phyloP scores from a whole-genome alignment of 2,888 invertebrate genomes.

The Synergus japonicus region DNA sequence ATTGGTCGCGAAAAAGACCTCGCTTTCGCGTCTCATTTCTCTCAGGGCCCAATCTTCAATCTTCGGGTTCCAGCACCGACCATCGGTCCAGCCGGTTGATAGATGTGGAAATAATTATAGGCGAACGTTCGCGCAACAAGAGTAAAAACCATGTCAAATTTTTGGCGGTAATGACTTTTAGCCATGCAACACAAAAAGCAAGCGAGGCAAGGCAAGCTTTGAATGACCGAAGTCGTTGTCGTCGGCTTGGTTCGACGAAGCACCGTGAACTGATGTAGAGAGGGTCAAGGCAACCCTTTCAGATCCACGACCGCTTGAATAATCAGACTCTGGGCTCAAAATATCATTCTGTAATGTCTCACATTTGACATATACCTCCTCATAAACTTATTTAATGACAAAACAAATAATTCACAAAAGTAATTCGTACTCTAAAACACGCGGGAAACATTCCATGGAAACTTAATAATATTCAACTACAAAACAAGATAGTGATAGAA shows the following conservation, averaged over 20 bases:
- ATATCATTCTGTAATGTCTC: conserved; percentile 28
- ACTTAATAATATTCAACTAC: too few relatives aligned
- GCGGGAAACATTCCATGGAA: too few relatives aligned
- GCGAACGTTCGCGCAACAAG: conserved; percentile 72
- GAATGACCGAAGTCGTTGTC: conserved; percentile 32
- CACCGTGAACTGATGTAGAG: background rate
- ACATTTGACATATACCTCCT: conserved; percentile 19
- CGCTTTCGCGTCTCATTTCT: conserved; percentile 68
- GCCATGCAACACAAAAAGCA: conserved; percentile 69
- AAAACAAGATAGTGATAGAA: too few relatives aligned
- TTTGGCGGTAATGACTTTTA: conserved; percentile 74
- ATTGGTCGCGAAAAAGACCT: conserved; percentile 58
- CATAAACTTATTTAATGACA: conserved; percentile 32
- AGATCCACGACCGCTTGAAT: conserved; percentile 34
- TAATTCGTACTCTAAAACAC: too few relatives aligned
- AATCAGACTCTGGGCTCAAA: conserved; percentile 29
- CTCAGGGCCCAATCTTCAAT: conserved; percentile 70
- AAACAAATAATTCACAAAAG: background rate
- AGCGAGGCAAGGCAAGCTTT: conserved; percentile 25
- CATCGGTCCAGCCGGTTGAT: conserved; percentile 67
- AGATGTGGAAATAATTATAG: conserved; percentile 77
- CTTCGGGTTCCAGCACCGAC: conserved; percentile 62
- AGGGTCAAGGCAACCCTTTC: conserved; percentile 39
- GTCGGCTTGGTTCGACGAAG: conserved; percentile 1
- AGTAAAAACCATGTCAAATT: conserved; percentile 76